Evolutionary conservation across 2,888 invertebrate species (phyloP), one percentile per base, ranked within the genome.

Genomic region (Ornithoptera priamus): DNA sequence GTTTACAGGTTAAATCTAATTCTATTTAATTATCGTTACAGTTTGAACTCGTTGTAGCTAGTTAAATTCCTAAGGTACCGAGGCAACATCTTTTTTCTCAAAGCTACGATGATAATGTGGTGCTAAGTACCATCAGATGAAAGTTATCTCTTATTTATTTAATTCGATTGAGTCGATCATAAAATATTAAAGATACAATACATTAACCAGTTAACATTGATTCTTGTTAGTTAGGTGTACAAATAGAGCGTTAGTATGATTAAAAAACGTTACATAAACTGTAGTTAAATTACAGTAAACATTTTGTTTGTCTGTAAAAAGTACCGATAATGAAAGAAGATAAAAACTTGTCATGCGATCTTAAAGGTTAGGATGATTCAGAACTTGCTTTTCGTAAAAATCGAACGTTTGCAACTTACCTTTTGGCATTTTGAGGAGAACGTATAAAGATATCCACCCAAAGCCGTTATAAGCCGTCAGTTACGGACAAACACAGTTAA

Each of bases 341-440:
- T 39, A 30, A 69, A 60, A 60, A 62, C 53, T n/a, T 6, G 46
- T 60, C 63, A 64, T 70, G 66, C 63, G 63, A n/a, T 59, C 60
- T 60, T 60, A 46, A 60, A 63, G 60, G 57, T 66, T n/a, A 50
- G 4, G 53, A 36, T 30, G 18, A 61, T 46, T 58, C 56, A 24
- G 42, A 61, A 42, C 6, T 60, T 36, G 30, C 36, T 30, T 53
- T 42, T 42, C n/a, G 42, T 42, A 61, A 20, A 0, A 58, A 58
- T 58, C 58, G 10, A 18, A 4, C 20, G 20, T 61, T 61, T 67
- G 18, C 53, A 46, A 85, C 89, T 89, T 85, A 89, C 90, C 88
- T 82, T 84, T 88, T 74, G 88, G 89, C 88, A 87, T 87, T 77
- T 81, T 86, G 70, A 75, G 75, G 72, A 77, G 78, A 68, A 75